Base-by-base conservation (phyloP, 1,140 invertebrate genomes). In the Gryon sp. region DNA sequence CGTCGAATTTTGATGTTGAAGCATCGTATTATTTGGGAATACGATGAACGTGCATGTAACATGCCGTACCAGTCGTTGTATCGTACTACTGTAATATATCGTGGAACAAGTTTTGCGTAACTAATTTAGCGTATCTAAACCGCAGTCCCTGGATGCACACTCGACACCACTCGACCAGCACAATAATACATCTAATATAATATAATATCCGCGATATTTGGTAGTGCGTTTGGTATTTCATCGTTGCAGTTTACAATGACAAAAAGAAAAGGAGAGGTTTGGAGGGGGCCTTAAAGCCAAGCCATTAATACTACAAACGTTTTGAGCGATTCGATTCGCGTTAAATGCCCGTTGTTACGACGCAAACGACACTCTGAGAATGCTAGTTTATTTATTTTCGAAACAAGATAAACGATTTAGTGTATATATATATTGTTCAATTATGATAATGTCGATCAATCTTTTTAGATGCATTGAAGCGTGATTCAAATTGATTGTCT, bases 101-200 rank as follows among this genome's bases (percentile, higher is more conserved):
- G 62, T 26, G 16, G 19, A 43, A 20, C 55, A 68, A 62, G 60
- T 55, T 72, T 28, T 72, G 66, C 60, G 74, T 70, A 70, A 62
- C 74, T 76, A 70, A 76, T 50, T 1, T 60, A 19, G 40, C 74
- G 74, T 76, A 40, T 65, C 66, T 59, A 76, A 76, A 66, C 9
- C 43, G 65, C 34, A 52, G 53, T 16, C 74, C 59, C 48, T 30
- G 22, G 45, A 38, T 32, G 36, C 36, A 20, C 52, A 60, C 70
- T 76, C 75, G 48, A 77, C 24, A 38, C 66, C 75, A 72, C 75
- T 77, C 75, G 60, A 77, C n/a, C n/a, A n/a, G 55, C 38, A 77
- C 75, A 68, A 76, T 74, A 66, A 74, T 66, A 40, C 43, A 15
- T 60, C 46, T 53, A 66, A 74, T 74, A 60, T 66, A 60, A 66